Evolutionary conservation across 1,140 invertebrate genomes (phyloP).

Genomic region (Hycleus cichorii): DNA sequence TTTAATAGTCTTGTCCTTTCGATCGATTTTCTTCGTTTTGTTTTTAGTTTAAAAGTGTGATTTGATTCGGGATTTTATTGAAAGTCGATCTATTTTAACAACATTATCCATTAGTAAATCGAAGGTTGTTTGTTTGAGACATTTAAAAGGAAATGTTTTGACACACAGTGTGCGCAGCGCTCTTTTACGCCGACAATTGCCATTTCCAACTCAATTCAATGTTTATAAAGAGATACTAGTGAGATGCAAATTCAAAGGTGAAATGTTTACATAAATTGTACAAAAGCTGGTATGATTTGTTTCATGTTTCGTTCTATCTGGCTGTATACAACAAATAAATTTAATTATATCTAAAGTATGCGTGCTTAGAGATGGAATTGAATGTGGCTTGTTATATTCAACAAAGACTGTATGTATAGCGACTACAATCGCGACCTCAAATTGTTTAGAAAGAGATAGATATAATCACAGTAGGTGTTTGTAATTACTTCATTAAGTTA

Average conservation of each 20-base stretch:
- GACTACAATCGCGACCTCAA: background rate
- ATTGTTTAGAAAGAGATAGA: constrained; percentile 19
- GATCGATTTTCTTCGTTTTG: constrained; percentile 15
- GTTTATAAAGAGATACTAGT: constrained; percentile 7
- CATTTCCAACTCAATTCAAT: constrained; percentile 14
- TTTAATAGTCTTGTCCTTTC: constrained; percentile 15
- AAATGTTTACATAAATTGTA: constrained; percentile 25
- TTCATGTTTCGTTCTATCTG: constrained; percentile 1
- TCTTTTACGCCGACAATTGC: constrained; percentile 22
- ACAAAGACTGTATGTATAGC: constrained; percentile 1
- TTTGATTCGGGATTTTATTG: constrained; percentile 19
- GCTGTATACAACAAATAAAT: constrained; percentile 14
- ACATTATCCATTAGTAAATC: constrained; percentile 27
- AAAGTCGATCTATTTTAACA: constrained; percentile 28
- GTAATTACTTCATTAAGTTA: constrained; percentile 34
- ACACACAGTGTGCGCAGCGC: too few relatives aligned
- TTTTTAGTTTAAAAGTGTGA: too few relatives aligned
- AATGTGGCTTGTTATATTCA: constrained; percentile 25
- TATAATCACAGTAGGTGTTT: constrained; percentile 22
- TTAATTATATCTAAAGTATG: constrained; percentile 28
- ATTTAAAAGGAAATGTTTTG: constrained; percentile 27
- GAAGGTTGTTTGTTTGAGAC: constrained; percentile 24
- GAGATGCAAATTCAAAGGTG: constrained; percentile 20
- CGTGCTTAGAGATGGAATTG: constrained; percentile 26
- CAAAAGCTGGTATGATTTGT: background rate